A percentile compares a stretch with the other conserved stretches of the same genome.
Evolutionary conservation across 2,888 invertebrate species (phyloP).

Genomic region (Latrodectus hesperus): DNA sequence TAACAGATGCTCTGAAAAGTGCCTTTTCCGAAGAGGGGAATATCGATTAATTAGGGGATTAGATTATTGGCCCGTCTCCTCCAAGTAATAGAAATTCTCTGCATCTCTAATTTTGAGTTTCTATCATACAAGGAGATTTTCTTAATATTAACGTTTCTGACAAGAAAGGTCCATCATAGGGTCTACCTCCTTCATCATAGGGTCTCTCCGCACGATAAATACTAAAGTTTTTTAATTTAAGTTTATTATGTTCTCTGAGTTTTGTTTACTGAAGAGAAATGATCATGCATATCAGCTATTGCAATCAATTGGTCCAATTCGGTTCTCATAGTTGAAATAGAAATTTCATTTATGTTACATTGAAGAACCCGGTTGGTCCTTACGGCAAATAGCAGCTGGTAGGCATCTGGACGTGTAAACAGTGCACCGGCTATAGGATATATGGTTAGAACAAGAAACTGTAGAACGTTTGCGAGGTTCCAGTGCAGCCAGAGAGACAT

Average conservation of each 20-base stretch:
- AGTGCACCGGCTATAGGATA: too few relatives aligned
- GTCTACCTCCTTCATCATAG: background rate
- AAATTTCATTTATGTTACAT: too few relatives aligned
- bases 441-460: too few relatives aligned
- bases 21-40: background rate
- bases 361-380: too few relatives aligned
- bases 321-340: too few relatives aligned
- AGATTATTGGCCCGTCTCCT: background rate
- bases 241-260: constrained; percentile 6
- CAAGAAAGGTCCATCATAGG: background rate
- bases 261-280: background rate
- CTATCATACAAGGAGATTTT: background rate
- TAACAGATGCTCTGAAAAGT: background rate
- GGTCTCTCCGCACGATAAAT: background rate
- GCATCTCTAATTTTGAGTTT: constrained; percentile 8
- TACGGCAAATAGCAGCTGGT: too few relatives aligned
- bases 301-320: background rate
- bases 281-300: background rate
- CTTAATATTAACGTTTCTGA: constrained; percentile 17
- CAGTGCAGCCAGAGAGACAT: too few relatives aligned
- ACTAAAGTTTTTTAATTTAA: background rate
- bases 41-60: background rate
- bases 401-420: too few relatives aligned
- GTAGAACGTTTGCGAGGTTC: too few relatives aligned
- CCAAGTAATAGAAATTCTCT: constrained; percentile 4